These are phyloP conservation scores for Ochotona princeps DNA, from an alignment of 2,113 vertebrate species.

Conservation along the genomic window DNA sequence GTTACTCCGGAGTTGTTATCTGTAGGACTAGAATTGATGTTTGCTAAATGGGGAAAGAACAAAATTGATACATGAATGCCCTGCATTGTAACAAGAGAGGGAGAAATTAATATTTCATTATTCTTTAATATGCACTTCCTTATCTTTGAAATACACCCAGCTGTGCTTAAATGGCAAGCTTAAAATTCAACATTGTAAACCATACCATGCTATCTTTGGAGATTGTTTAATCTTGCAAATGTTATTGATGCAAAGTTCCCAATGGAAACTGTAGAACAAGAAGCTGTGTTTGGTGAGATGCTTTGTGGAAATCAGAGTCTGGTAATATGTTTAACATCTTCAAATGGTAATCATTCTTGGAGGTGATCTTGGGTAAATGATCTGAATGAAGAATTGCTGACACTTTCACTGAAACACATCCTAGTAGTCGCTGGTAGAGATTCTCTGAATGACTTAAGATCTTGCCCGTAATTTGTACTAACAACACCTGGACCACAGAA, in stretches of 20 bases:
- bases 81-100: conserved; percentile 66
- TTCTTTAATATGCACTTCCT: conserved; percentile 64
- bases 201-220: conserved; percentile 59
- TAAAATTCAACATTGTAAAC: conserved; percentile 82
- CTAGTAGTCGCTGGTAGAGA: conserved; percentile 9
- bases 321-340: conserved; percentile 67
- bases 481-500: conserved; percentile 64
- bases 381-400: conserved; percentile 68
- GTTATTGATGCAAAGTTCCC: conserved; percentile 76
- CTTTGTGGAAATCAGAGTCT: conserved; percentile 53
- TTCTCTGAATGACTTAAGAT: conserved; percentile 62
- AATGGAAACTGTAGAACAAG: conserved; percentile 79
- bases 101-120: conserved; percentile 67
- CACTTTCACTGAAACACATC: conserved; percentile 77
- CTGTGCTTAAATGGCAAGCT: conserved; percentile 63
- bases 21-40: conserved; percentile 69
- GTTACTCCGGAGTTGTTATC: conserved; percentile 66
- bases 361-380: conserved; percentile 76
- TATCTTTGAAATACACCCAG: conserved; percentile 65
- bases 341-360: conserved; percentile 75
- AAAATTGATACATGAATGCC: conserved; percentile 71
- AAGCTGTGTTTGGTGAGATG: conserved; percentile 58
- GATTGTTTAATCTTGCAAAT: conserved; percentile 84
- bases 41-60: conserved; percentile 75
- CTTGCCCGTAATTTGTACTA: conserved; percentile 57